These are phyloP conservation scores for Cerastis rubricosa DNA, from an alignment of 2,888 invertebrate species.

Conservation along the genomic window DNA sequence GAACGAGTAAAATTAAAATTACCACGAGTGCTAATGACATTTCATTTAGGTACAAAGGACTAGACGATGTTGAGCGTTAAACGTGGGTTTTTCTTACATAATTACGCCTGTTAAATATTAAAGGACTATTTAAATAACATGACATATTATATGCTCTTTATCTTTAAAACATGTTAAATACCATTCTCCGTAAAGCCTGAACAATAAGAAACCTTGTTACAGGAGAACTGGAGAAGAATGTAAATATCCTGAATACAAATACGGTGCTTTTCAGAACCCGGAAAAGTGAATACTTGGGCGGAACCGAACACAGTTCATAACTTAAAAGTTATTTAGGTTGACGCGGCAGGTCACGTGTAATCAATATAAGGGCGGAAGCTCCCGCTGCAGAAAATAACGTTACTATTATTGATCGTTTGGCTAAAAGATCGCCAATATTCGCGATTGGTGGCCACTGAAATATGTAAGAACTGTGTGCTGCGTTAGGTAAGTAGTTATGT, in stretches of 20 bases:
- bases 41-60: slow-evolving; percentile 47
- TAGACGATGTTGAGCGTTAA: slow-evolving; percentile 14
- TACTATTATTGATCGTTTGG: slow-evolving; percentile 8
- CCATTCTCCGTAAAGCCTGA: background rate
- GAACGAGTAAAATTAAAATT: slow-evolving; percentile 36
- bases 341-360: slow-evolving; percentile 58
- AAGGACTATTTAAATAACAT: slow-evolving; percentile 14
- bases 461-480: slow-evolving; percentile 19
- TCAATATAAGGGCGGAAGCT: slow-evolving; percentile 61
- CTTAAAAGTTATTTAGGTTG: slow-evolving; percentile 56
- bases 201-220: background rate
- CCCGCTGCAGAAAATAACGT: slow-evolving; percentile 43
- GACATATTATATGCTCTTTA: background rate
- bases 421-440: background rate
- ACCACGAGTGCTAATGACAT: slow-evolving; percentile 48
- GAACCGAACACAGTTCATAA: slow-evolving; percentile 41
- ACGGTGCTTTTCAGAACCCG: slow-evolving; percentile 19
- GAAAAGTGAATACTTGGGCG: slow-evolving; percentile 19
- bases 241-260: background rate
- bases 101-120: slow-evolving; percentile 13
- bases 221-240: slow-evolving; percentile 9
- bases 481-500: slow-evolving; percentile 37
- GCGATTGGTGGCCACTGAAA: slow-evolving; percentile 34
- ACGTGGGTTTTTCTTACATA: slow-evolving; percentile 38
- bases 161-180: slow-evolving; percentile 7